Percentiles rank a stretch among this genome's conserved stretches.
Evolutionary conservation across 2,888 invertebrate species (phyloP).

Genomic region (Rhagonycha lutea): DNA sequence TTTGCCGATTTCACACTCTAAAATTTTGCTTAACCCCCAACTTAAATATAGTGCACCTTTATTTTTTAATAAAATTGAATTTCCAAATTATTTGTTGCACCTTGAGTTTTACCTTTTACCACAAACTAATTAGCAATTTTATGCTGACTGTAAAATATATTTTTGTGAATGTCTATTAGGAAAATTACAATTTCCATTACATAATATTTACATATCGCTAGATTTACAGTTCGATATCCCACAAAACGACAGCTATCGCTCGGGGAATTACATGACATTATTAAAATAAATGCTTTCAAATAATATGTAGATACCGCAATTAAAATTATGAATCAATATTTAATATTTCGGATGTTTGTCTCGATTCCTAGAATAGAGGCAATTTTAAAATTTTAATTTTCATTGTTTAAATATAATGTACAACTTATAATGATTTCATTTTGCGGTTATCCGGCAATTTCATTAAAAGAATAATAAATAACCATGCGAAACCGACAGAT

Average conservation of each 20-base stretch:
- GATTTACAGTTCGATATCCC: neutral
- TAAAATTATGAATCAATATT: neutral
- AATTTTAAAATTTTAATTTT: neutral
- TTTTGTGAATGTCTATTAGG: too few relatives aligned
- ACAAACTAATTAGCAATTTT: neutral
- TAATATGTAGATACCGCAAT: neutral
- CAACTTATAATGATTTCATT: neutral
- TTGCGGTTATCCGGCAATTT: neutral
- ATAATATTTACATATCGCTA: neutral
- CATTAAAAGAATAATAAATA: neutral
- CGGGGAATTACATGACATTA: neutral
- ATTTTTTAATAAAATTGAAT: neutral
- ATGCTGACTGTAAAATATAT: too few relatives aligned
- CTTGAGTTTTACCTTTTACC: neutral
- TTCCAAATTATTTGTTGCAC: neutral
- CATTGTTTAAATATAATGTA: neutral
- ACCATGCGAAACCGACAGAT: neutral
- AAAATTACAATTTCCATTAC: neutral
- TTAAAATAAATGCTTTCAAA: neutral
- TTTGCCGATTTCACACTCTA: neutral
- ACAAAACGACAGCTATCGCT: neutral
- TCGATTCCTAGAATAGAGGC: neutral
- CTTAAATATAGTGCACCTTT: neutral
- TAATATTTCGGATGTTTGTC: neutral
- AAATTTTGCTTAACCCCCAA: neutral